Base-by-base conservation (phyloP, 2,888 invertebrate species). In the Creontiades dilutus region DNA sequence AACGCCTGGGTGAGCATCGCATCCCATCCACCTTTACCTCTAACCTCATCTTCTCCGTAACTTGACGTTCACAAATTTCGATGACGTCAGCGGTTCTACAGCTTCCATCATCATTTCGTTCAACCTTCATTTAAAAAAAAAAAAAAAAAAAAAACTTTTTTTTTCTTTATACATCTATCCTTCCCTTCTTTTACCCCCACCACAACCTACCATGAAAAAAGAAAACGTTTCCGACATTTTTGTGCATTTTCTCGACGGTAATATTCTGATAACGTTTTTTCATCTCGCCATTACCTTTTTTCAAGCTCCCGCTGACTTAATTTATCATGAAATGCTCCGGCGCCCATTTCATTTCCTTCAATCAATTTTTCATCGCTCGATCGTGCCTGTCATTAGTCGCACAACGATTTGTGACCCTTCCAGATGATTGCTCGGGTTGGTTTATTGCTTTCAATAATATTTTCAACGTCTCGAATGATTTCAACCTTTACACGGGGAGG, bases 41-140 rank as follows among this genome's bases (percentile, higher is more conserved):
- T 85, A 85, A 85, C 85, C 85, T 85, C 85, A 85, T 85, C 85
- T 85, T 85, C 85, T 46, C 61, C 61, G 68, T 61, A 85, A 85
- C 85, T 85, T 85, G 85, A 85, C 85, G 57, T 85, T 85, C 85
- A 85, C 85, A 61, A 85, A 85, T 85, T 85, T 61, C 57, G 85
- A 85, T 85, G 85, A 85, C 85, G 85, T 85, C 85, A 85, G 47
- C 28, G 28, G 28, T 48, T 57, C 27, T 14, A 16, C 85, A 27
- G 27, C 61, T 57, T 19, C 82, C 78, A 78, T 78, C 82, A 82
- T 55, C 61, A 85, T 85, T 61, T 57, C 48, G 61, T 37, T 61
- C 85, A 47, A 61, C 61, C 85, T 82, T 47, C 82, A 27, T 82
- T 82, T 28, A 13, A 28, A 9, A 14, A 27, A 81, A 81, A 81